A percentile compares a stretch with the other conserved stretches of the same genome.
Conservation (phyloP, 2,888 invertebrate genomes). For the Buathra laborator region DNA sequence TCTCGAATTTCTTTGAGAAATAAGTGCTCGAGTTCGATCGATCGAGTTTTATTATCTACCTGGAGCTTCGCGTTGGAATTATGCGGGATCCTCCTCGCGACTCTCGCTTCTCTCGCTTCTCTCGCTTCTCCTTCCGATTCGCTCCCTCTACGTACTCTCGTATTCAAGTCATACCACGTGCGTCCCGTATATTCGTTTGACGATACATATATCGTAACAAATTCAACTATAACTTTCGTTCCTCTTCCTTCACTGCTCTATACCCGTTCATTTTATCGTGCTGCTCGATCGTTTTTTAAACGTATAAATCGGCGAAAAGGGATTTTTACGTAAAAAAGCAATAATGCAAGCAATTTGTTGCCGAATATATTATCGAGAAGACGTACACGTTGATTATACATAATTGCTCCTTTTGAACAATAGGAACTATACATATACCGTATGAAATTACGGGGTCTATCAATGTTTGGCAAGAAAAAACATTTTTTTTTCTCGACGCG, state of each 20-base stretch:
- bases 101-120: neutral
- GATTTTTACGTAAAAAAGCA: neutral
- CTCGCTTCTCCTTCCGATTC: conserved; percentile 2
- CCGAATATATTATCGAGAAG: too few species aligned
- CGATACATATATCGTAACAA: conserved; percentile 14
- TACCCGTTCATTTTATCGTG: neutral
- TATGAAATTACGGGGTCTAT: too few species aligned
- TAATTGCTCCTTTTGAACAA: too few species aligned
- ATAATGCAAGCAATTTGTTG: neutral
- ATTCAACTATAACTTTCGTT: conserved; percentile 21
- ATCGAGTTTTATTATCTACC: conserved; percentile 34
- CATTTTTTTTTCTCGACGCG: too few species aligned
- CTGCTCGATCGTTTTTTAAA: neutral
- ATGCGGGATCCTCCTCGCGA: conserved; percentile 57
- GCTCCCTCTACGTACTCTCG: conserved; percentile 1
- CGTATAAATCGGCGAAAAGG: neutral
- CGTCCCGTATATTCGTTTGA: conserved; percentile 54
- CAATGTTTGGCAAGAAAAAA: too few species aligned
- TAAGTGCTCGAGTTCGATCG: conserved; percentile 27
- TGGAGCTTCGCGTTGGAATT: neutral
- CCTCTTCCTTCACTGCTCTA: neutral
- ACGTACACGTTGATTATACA: too few species aligned
- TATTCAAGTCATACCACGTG: conserved; percentile 50
- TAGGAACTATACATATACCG: too few species aligned
- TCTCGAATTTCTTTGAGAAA: conserved; percentile 37